Evolutionary conservation across 2,113 vertebrate species (phyloP), one percentile per base, ranked within the genome.

Genomic region (Mobula hypostoma): DNA sequence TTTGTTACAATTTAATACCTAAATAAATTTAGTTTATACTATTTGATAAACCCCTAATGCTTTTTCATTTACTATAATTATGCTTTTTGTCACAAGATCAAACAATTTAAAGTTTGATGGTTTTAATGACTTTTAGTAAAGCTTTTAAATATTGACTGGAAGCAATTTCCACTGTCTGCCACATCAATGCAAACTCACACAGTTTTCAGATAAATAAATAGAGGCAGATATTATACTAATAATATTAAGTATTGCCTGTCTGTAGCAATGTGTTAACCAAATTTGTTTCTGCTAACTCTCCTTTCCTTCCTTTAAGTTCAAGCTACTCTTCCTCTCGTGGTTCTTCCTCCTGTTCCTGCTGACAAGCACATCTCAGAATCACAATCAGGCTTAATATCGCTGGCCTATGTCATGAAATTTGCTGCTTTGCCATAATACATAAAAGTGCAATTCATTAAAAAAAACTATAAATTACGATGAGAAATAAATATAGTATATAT

Each of bases 101-200:
- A 21, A 82, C 48, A 85, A 58, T 91, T 63, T n/a, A 66, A 92
- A 92, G 32, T 70, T 92, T 68, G 58, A 58, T 90, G 87, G n/a
- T 90, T 29, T 6, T 90, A 17, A 7, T 90, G n/a, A 92, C 88
- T 92, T 92, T 36, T n/a, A 92, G 61, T 0, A 40, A 63, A 92
- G 36, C 66, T 92, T 92, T 17, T 92, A 92, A 48, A 92, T 92
- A 40, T 27, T 87, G 24, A 58, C 40, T 56, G 56, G 82, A 56
- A 58, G 12, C 9, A 61, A 27, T 87, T 61, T 27, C 29, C 11
- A 1, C 27, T 29, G 56, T 61, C 56, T 87, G 83, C 83, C 56
- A 61, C 56, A 87, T 87, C 14, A n/a, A 9, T 87, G 83, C 83
- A 87, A 61, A 61, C 27, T 87, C 82, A 58, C 58, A 56, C 27